Evolutionary conservation across 2,797 vertebrate genomes (phyloP), one percentile per base, ranked within the genome.

Genomic region (Cryptoprocta ferox): DNA sequence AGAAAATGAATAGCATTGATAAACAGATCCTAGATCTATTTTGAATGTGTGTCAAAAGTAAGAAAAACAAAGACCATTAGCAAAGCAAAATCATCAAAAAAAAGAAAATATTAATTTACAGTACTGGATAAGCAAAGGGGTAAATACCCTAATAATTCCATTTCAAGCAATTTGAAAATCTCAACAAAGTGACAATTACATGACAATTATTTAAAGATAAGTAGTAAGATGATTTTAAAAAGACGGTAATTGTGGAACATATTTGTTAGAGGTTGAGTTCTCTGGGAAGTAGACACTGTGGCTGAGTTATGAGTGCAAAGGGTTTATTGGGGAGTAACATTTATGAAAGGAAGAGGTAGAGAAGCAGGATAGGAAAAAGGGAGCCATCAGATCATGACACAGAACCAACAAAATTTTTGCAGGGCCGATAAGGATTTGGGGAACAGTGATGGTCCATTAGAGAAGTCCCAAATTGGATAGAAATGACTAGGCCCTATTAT

Each of bases 151-250:
- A 86, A 68, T 53, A 82, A 76, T 93, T 92, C 28, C n/a, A 28
- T 15, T 70, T 79, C 35, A 89, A n/a, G n/a, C 32, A 93, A 70
- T 56, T 86, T 82, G 63, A 85, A 93, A 95, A 79, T 75, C 42
- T 85, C 26, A 53, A 68, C 45, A 39, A 89, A 82, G 91, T 89
- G 45, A 95, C 32, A 48, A 73, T 91, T 48, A 32, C 1, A 5
- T 95, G 50, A 63, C 5, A 80, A 79, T 68, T 73, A 80, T 84
- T 97, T 80, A 95, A 95, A 80, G 30, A 39, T 84, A 78, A 78
- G 39, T 50, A 84, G 32, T 63, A 68, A 80, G 19, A 12, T 61
- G 83, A 16, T 13, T 66, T 39, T 63, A 68, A 71, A 59, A 78
- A 56, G 18, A 63, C 1, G 24, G 6, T 68, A 75, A 91, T 19